A percentile compares a stretch with the other conserved stretches of the same genome.
phyloP scores from a whole-genome alignment of 92 coral and sea anemone species.

The Phenganax subtilis region DNA sequence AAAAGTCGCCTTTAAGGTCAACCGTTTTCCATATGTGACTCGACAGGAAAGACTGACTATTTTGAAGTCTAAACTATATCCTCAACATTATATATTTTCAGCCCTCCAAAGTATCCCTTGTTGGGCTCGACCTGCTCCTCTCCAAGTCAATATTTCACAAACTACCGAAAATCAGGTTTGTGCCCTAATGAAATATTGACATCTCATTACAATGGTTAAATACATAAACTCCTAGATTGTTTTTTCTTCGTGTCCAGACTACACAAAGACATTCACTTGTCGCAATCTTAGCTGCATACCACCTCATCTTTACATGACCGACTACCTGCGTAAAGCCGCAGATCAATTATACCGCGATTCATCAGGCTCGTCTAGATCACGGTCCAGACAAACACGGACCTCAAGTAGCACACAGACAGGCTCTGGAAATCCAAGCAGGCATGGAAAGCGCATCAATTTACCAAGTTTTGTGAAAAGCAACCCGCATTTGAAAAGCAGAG shows the following conservation, averaged over 20 bases:
- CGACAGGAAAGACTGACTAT: not conserved
- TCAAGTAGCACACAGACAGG: not conserved
- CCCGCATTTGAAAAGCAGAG: conserved; percentile 69
- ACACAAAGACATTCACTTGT: conserved; percentile 61
- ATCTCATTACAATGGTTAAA: not conserved
- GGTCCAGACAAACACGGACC: not conserved
- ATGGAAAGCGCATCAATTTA: conserved; percentile 66
- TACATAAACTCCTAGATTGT: not conserved
- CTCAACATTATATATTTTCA: not conserved
- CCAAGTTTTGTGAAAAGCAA: conserved; percentile 76
- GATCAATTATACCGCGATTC: conserved; percentile 77
- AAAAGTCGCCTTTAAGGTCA: not conserved
- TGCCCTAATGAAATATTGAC: not conserved
- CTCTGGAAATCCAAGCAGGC: conserved; percentile 48
- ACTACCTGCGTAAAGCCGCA: conserved; percentile 58
- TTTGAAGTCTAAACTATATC: not conserved
- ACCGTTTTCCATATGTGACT: too few species aligned
- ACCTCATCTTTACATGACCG: conserved; percentile 64
- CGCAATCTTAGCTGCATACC: conserved; percentile 82
- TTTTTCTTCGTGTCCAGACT: conserved; percentile 57
- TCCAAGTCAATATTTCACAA: not conserved
- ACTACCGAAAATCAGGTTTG: not conserved
- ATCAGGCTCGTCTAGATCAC: conserved; percentile 43
- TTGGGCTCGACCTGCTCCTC: conserved; percentile 15
- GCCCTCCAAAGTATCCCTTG: not conserved